Evolutionary conservation across 64 coral and sea anemone genomes (phyloP), one percentile per base, ranked within the genome.

Genomic region (Montipora foliosa): DNA sequence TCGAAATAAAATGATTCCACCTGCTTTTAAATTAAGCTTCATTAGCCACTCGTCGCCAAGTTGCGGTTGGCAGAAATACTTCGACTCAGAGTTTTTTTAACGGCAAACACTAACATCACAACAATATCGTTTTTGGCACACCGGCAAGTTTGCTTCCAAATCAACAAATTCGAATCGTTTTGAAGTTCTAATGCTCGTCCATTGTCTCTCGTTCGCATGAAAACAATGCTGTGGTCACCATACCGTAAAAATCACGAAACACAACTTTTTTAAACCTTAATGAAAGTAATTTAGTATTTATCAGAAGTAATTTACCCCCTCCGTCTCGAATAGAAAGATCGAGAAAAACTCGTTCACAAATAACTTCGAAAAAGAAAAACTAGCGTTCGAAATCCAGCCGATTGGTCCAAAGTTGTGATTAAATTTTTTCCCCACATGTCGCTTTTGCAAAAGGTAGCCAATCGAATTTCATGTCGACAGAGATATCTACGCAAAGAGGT

Each of bases 1-100:
- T 86, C 47, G n/a, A 64, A 64, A 67, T 13, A 71, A 84, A 86
- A 86, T 16, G 20, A 11, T 20, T 22, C 66, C 81, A 86, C 82
- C 82, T 86, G 82, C 82, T 13, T 13, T 13, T 15, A 29, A 29
- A 29, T 29, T 29, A 19, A 57, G 53, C 8, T 7, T 51, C 1
- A 25, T 4, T 44, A 15, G 24, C 24, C 29, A 83, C 9, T 67
- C 58, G 67, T 44, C 6, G 14, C 7, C 70, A 12, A 11, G 46
- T n/a, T 50, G 82, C 8, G 66, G 66, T 86, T 13, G 16, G 47
- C 11, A 14, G 7, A 78, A 49, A 6, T 16, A 22, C 47, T 70
- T 9, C 1, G 4, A 72, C 20, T 71, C 62, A 12, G 3, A 24
- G 37, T 16, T 44, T 86, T 85, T 86, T 71, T 22, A 71, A 69